Percentiles rank a stretch among this genome's conserved stretches.
These are phyloP conservation scores for Diorhabda carinulata DNA, from an alignment of 1,140 invertebrate species.

Conservation along the genomic window DNA sequence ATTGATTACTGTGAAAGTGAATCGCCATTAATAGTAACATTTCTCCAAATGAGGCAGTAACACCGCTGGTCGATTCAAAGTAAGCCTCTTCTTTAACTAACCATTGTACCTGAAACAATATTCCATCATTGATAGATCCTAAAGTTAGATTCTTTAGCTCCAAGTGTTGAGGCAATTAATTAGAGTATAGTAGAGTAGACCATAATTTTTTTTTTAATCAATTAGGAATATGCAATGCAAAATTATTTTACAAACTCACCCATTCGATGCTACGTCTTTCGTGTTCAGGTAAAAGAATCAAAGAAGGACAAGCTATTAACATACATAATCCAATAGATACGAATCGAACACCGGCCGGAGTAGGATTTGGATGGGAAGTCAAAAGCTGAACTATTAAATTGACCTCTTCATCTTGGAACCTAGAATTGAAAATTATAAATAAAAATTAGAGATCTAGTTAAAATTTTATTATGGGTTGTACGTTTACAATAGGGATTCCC, in stretches of 20 bases:
- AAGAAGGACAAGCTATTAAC: slow-evolving; percentile 88
- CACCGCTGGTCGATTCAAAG: slow-evolving; percentile 73
- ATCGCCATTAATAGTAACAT: slow-evolving; percentile 95
- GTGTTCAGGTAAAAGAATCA: slow-evolving; percentile 72
- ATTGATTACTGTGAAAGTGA: slow-evolving; percentile 93
- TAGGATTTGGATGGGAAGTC: slow-evolving; percentile 85
- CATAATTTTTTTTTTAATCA: no score
- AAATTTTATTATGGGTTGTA: not conserved
- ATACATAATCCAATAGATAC: slow-evolving; percentile 91
- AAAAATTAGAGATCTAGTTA: not conserved
- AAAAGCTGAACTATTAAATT: slow-evolving; percentile 76
- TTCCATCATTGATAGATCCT: no score
- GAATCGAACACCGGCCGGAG: slow-evolving; percentile 85
- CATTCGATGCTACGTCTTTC: slow-evolving; percentile 90
- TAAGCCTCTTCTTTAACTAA: slow-evolving; percentile 85
- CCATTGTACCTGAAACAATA: slow-evolving; percentile 64
- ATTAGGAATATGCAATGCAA: no score
- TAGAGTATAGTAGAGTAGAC: no score
- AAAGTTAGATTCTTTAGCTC: no score
- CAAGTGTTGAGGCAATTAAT: no score
- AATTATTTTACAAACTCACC: slow-evolving; percentile 47
- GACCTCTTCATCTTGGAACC: slow-evolving; percentile 91
- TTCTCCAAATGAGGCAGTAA: slow-evolving; percentile 87
- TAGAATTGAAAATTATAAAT: slow-evolving; percentile 37
- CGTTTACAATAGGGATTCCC: no score